Conservation (phyloP, 2,113 vertebrate genomes). For the Octodon degus region DNA sequence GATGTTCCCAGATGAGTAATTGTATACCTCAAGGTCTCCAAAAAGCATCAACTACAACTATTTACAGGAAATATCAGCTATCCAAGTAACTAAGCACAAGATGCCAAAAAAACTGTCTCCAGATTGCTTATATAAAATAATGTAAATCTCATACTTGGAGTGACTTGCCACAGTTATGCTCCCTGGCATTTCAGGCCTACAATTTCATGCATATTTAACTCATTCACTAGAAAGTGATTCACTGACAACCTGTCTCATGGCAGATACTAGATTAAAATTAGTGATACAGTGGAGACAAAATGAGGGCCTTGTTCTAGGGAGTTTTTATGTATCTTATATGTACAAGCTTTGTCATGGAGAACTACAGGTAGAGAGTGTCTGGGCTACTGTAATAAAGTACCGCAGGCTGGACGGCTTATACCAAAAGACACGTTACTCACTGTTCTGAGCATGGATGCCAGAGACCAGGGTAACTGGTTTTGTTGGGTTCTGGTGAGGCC, state of each 20-base stretch:
- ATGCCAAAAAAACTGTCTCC: background rate
- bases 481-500: background rate
- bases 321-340: background rate
- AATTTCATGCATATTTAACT: background rate
- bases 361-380: background rate
- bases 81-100: background rate
- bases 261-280: background rate
- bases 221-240: background rate
- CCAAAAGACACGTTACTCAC: background rate
- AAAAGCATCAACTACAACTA: background rate
- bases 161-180: background rate
- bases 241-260: background rate
- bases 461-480: background rate
- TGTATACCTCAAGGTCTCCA: background rate
- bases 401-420: background rate
- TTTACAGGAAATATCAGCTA: background rate
- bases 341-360: background rate
- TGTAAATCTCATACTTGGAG: background rate
- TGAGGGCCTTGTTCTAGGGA: background rate
- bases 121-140: background rate
- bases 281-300: background rate
- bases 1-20: background rate
- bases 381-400: background rate
- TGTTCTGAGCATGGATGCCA: background rate
- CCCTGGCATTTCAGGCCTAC: background rate